phyloP scores from a whole-genome alignment of 2,113 vertebrate genomes.

The Argyrosomus japonicus region DNA sequence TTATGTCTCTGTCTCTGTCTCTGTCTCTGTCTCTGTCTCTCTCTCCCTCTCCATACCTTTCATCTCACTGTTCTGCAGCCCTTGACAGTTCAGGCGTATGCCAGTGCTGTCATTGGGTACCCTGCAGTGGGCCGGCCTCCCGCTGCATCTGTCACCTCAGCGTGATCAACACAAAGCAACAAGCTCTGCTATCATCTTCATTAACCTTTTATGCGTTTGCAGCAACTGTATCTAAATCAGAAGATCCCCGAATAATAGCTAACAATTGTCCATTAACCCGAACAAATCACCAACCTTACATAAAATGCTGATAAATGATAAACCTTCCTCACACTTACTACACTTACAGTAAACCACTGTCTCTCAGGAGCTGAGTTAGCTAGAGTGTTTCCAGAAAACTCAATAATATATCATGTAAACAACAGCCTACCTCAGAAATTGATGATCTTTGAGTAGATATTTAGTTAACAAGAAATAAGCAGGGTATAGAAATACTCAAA shows the following conservation, averaged over 20 bases:
- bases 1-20: conserved; percentile 28
- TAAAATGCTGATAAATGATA: neutral
- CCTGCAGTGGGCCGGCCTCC: conserved; percentile 29
- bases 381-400: conserved; percentile 9
- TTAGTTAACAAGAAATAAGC: conserved; percentile 1
- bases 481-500: too few relatives aligned
- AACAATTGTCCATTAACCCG: neutral
- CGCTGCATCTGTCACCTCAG: conserved; percentile 45
- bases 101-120: conserved; percentile 27
- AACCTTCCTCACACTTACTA: neutral
- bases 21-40: conserved; percentile 6
- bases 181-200: conserved; percentile 13
- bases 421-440: conserved; percentile 58
- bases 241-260: neutral
- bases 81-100: conserved; percentile 48
- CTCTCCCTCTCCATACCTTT: conserved; percentile 51
- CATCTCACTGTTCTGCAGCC: conserved; percentile 59
- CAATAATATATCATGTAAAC: neutral
- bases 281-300: neutral
- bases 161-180: conserved; percentile 27
- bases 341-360: neutral
- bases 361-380: neutral
- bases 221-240: neutral
- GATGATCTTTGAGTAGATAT: neutral
- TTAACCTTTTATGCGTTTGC: conserved; percentile 37